These are phyloP conservation scores for Bubalus kerabau DNA, from an alignment of 2,113 vertebrate genomes.

Conservation along the genomic window DNA sequence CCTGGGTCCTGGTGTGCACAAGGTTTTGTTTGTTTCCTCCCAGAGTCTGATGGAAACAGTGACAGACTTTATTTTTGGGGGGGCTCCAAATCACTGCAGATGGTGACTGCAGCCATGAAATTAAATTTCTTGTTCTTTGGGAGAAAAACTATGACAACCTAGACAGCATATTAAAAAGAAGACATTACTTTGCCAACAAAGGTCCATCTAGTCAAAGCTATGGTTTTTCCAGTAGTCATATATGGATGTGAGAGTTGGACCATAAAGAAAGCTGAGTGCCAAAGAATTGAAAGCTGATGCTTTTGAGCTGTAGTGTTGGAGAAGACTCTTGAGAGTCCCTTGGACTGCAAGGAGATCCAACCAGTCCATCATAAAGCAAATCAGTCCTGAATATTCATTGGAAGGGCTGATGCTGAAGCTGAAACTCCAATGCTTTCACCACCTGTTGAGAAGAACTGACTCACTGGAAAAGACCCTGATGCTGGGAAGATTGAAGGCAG, in stretches of 20 bases:
- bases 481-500: neutral
- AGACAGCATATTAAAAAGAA: neutral
- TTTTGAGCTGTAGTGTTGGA: neutral
- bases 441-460: neutral
- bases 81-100: neutral
- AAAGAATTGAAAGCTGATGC: neutral
- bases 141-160: neutral
- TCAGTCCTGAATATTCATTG: neutral
- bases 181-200: neutral
- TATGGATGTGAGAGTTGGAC: neutral
- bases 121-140: neutral
- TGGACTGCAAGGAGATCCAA: neutral
- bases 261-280: rapidly evolving
- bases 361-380: neutral
- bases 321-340: neutral
- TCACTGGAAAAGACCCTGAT: neutral
- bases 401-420: neutral
- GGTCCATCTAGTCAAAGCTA: neutral
- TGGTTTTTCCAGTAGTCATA: neutral
- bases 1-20: neutral
- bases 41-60: neutral
- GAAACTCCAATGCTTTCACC: neutral
- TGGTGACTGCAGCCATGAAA: neutral
- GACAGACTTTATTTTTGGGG: neutral
- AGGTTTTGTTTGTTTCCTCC: neutral